phyloP scores from a whole-genome alignment of 2,797 vertebrate species.

The Scyliorhinus canicula region DNA sequence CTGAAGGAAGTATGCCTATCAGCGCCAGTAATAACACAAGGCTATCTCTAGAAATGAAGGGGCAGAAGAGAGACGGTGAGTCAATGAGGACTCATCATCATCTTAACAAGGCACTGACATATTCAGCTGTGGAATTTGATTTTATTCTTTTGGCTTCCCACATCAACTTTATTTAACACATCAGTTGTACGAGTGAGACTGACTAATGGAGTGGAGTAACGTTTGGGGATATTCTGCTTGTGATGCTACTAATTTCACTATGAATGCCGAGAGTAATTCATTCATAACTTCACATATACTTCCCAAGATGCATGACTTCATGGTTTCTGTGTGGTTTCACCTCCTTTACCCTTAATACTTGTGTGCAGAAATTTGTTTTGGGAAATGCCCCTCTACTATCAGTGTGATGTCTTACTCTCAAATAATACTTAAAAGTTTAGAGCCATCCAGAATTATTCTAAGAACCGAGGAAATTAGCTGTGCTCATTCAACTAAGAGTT shows the following conservation, averaged over 20 bases:
- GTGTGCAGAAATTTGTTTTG: conserved; percentile 32
- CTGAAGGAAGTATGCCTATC: not conserved
- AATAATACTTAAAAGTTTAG: not conserved
- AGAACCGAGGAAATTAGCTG: not conserved
- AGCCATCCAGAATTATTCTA: not conserved
- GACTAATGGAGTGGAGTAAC: not conserved
- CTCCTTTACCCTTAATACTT: not conserved
- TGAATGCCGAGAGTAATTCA: not conserved
- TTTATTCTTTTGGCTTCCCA: not conserved
- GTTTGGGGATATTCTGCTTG: not conserved
- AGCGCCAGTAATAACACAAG: not conserved
- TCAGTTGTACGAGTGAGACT: not conserved
- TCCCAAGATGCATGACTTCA: conserved; percentile 3
- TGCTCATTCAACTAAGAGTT: not conserved
- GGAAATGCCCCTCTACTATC: not conserved
- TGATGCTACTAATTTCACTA: conserved; percentile 12
- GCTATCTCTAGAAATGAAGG: not conserved
- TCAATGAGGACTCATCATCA: not conserved
- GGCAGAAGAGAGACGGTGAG: conserved; percentile 25
- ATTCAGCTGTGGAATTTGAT: not conserved
- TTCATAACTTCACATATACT: not conserved
- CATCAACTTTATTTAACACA: conserved; percentile 10
- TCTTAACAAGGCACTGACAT: not conserved
- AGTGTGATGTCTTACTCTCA: not conserved
- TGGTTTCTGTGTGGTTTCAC: not conserved